phyloP scores from a whole-genome alignment of 1,140 invertebrate species.

The Brachionus rubens region DNA sequence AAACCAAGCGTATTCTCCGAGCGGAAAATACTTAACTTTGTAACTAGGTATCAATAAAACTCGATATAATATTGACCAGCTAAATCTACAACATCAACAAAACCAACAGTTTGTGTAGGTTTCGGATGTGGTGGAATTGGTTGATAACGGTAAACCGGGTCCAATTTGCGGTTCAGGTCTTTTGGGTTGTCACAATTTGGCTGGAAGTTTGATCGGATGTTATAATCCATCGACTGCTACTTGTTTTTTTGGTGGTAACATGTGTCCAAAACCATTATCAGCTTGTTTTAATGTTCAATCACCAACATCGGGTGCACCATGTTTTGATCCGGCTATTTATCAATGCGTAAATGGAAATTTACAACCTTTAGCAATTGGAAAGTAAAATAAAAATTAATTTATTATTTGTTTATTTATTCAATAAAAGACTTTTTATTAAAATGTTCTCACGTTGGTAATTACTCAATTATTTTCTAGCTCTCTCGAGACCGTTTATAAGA shows the following conservation, averaged over 20 bases:
- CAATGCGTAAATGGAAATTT: constrained; percentile 22
- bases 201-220: background rate
- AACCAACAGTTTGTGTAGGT: background rate
- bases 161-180: background rate
- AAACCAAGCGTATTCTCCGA: too few relatives aligned
- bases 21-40: too few relatives aligned
- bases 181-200: constrained; percentile 22
- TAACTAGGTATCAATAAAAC: too few relatives aligned
- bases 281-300: background rate
- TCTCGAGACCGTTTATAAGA: too few relatives aligned
- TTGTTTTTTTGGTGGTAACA: constrained; percentile 31
- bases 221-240: constrained; percentile 8
- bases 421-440: too few relatives aligned
- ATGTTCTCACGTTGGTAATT: too few relatives aligned
- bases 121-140: background rate
- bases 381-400: too few relatives aligned
- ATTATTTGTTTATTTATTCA: too few relatives aligned
- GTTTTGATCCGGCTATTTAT: constrained; percentile 1
- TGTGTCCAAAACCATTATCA: constrained; percentile 13
- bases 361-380: too few relatives aligned
- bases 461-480: too few relatives aligned
- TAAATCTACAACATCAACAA: background rate
- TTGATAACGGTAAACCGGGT: constrained; percentile 21
- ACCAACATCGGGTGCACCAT: background rate
- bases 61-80: too few relatives aligned